A percentile compares a stretch with the other conserved stretches of the same genome.
Evolutionary conservation across 2,888 invertebrate genomes (phyloP).

Genomic region (Meloe dianella): DNA sequence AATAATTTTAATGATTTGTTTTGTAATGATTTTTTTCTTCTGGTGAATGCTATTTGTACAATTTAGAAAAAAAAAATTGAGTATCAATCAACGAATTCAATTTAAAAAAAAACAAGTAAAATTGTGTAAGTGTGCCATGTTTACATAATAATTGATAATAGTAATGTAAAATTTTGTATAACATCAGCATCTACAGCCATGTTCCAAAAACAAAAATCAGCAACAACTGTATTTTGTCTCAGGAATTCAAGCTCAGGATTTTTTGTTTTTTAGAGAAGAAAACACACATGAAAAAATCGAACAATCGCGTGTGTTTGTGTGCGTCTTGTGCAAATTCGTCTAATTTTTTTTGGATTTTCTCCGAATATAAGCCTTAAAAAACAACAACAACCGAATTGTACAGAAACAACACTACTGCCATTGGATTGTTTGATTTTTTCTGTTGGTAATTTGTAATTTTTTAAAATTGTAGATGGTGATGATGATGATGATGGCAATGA

Average conservation of each 20-base stretch:
- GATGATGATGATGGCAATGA: too few relatives aligned
- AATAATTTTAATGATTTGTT: constrained; percentile 52
- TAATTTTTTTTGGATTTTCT: neutral
- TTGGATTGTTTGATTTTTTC: neutral
- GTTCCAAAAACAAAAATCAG: constrained; percentile 26
- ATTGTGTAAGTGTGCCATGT: constrained; percentile 61
- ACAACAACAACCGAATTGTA: too few relatives aligned
- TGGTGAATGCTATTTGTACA: constrained; percentile 60
- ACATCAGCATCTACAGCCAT: constrained; percentile 47
- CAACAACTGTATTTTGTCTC: constrained; percentile 53
- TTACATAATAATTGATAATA: constrained; percentile 41
- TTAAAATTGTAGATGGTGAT: constrained; percentile 45
- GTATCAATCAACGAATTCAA: constrained; percentile 31
- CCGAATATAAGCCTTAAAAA: too few relatives aligned
- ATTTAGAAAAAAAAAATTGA: constrained; percentile 41
- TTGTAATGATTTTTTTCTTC: constrained; percentile 52
- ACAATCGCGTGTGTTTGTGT: constrained; percentile 22
- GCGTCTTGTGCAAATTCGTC: constrained; percentile 2
- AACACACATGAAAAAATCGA: neutral
- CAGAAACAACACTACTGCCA: neutral
- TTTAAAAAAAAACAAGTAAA: constrained; percentile 42
- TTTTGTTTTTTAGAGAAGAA: neutral
- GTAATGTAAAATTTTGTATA: constrained; percentile 23
- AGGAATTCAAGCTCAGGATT: constrained; percentile 60
- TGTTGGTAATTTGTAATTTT: constrained; percentile 37